Base-by-base conservation (phyloP, 2,888 invertebrate genomes). In the Metalampra italica region DNA sequence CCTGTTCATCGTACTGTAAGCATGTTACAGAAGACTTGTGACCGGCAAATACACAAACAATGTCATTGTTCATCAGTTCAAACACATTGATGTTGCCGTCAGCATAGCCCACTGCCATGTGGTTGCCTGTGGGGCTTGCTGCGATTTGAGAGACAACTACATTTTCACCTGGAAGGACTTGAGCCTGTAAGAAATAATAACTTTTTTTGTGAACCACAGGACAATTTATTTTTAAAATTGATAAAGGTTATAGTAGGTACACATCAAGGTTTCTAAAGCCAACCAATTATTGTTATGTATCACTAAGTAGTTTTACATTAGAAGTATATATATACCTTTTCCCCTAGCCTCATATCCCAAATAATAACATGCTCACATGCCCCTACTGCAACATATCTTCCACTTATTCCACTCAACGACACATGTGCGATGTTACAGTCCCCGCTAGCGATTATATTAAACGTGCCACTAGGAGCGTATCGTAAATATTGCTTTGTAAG, bases 401-500 rank as follows among this genome's bases (percentile, higher is more conserved):
- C 96, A 71, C 94, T 94, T 54, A 93, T 92, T 44, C 93, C 93
- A 63, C 94, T 92, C 50, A 94, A 84, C 37, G 94, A 93, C 1
- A 98, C 92, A 78, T 96, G 97, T 47, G 92, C 90, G 32, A 94
- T 90, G 82, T 97, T 97, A 57, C 96, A 94, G 54, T 94, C 92
- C 29, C 92, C 82, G 78, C 94, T 95, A 4, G 94, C 93, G 50
- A 99, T 95, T 41, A 98, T 92, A 75, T 97, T 98, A 75, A 98
- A 97, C 54, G 94, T 94, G 8, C 96, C 96, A 52, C 93, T 92
- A 1, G 96, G 93, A 29, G 92, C 92, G 77, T 96, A 98, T 45
- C 97, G 93, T 59, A 98, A 91, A 91, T 99, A 99, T 85, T 99
- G 97, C 73, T 97, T 98, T 8, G 98, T 97, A 49, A 97, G 84